Evolutionary conservation across 2,113 vertebrate genomes (phyloP).

Genomic region (Elaphurus davidianus): DNA sequence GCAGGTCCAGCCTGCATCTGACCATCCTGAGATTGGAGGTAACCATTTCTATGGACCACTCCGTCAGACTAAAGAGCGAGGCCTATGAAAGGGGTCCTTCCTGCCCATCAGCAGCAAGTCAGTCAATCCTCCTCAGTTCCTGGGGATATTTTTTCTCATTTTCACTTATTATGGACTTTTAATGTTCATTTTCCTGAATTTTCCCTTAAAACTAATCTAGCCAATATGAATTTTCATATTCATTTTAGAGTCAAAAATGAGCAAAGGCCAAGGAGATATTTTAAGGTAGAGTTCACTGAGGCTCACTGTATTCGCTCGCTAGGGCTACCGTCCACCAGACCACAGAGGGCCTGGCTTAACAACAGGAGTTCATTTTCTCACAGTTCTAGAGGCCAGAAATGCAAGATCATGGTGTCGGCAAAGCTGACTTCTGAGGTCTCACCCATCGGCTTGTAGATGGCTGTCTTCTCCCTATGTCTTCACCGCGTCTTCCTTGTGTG

Average conservation of each 20-base stretch:
- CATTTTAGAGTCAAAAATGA: neutral
- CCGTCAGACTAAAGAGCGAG: neutral
- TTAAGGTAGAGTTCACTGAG: neutral
- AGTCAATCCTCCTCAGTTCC: neutral
- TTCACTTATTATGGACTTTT: neutral
- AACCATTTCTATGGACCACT: neutral
- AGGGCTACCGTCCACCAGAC: neutral
- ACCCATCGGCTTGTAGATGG: neutral
- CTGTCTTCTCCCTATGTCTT: neutral
- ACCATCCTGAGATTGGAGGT: neutral
- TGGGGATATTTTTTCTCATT: neutral
- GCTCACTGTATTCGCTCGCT: neutral
- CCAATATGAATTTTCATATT: neutral
- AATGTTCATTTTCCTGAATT: neutral
- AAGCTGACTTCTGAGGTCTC: neutral
- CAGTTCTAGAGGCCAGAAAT: neutral
- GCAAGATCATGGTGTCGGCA: neutral
- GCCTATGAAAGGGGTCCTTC: neutral
- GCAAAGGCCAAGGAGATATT: neutral
- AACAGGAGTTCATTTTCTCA: neutral
- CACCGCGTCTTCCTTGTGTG: too few relatives aligned
- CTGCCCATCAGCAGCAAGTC: neutral
- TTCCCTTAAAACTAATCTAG: neutral
- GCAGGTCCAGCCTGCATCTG: neutral
- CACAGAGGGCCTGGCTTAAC: neutral